Base-by-base conservation (phyloP, 2,888 invertebrate genomes). In the Alitta virens region DNA sequence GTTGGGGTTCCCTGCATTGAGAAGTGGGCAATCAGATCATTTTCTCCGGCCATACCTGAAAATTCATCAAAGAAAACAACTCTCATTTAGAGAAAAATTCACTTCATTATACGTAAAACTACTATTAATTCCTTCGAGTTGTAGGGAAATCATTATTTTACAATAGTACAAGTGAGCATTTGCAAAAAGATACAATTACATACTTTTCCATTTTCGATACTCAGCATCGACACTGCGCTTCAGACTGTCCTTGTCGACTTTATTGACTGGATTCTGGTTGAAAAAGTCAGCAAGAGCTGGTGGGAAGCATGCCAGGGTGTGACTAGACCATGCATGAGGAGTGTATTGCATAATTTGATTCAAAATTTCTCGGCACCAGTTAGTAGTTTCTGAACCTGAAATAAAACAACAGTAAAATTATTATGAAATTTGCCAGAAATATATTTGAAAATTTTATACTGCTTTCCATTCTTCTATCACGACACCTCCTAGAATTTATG, bases 11-110 rank as follows among this genome's bases (percentile, higher is more conserved):
- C 92, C n/a, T 92, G 91, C 21, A 92, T 91, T 0, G 94, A 93
- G 80, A 97, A 97, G 81, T 97, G 96, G 0, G 93, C 90, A 74
- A 97, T 92, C 46, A 95, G 92, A 78, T 96, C 96, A 79, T 93
- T 94, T 79, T 97, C 96, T 81, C 94, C 96, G 50, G 90, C 92
- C 95, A 97, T 96, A 0, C 93, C 92, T 50, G 71, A 51, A 68
- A 68, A 59, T 67, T 33, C 42, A 14, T 40, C 42, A 40, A 16
- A 40, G 12, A 40, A 12, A 40, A 40, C 16, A 14, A 40, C 12
- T 40, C 42, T 14, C 12, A 14, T 14, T 16, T 40, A 40, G 12
- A 14, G 16, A 40, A 14, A 14, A 40, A 40, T 40, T 14, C 16
- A 16, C 42, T 14, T 14, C 12, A 14, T 40, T 40, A 14, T 16